Evolutionary conservation across 2,888 invertebrate species (phyloP).

Genomic region (Scaptomyza flava): DNA sequence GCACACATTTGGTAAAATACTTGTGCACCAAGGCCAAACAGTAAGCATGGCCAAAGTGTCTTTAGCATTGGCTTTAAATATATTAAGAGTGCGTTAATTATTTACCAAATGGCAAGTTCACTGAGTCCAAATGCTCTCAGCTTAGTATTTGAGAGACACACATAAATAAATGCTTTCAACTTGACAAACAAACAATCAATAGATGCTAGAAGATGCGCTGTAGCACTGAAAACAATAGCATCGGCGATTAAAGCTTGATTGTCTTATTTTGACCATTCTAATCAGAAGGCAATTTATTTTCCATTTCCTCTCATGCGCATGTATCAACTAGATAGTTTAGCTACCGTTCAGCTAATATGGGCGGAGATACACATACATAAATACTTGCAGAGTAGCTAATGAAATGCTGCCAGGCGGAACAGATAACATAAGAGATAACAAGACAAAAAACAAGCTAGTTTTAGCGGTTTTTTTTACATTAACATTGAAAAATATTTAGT

Average conservation of each 20-base stretch:
- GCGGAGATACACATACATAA: constrained; percentile 10
- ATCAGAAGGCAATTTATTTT: constrained; percentile 28
- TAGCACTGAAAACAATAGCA: constrained; percentile 9
- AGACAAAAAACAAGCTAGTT: background rate
- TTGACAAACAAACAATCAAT: constrained; percentile 11
- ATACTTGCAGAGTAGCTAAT: constrained; percentile 3
- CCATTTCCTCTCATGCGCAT: constrained; percentile 19
- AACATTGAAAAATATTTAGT: too few relatives aligned
- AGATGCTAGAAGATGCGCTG: constrained; percentile 12
- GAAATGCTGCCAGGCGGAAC: constrained; percentile 65
- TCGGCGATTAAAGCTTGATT: background rate
- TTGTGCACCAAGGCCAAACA: constrained; percentile 41
- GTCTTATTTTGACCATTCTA: constrained; percentile 10
- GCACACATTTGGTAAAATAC: constrained; percentile 45
- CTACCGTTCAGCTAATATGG: constrained; percentile 13
- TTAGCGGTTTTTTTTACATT: background rate
- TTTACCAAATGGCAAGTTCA: constrained; percentile 29
- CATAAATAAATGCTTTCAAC: constrained; percentile 25
- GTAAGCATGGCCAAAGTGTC: constrained; percentile 53
- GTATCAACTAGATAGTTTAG: constrained; percentile 63
- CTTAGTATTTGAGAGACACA: constrained; percentile 1
- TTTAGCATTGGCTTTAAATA: constrained; percentile 43
- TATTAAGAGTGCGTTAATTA: constrained; percentile 29
- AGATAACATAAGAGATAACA: constrained; percentile 14
- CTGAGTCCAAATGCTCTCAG: constrained; percentile 12